A percentile compares a stretch with the other conserved stretches of the same genome.
phyloP scores from a whole-genome alignment of 2,888 invertebrate species.

The Gisinianus flammeolus region DNA sequence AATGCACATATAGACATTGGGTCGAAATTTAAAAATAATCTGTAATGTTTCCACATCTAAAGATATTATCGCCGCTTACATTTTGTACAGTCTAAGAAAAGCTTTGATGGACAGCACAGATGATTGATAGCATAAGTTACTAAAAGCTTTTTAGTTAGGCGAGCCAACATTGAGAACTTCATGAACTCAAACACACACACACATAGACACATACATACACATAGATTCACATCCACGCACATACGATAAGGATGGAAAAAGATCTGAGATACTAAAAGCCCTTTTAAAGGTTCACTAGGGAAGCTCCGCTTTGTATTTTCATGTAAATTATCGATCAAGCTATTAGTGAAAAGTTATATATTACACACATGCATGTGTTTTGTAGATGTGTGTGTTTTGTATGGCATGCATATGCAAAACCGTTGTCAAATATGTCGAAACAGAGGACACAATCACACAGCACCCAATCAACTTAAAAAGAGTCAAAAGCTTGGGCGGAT shows the following conservation, averaged over 20 bases:
- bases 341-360: constrained; percentile 6
- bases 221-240: neutral
- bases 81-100: neutral
- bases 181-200: neutral
- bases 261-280: neutral
- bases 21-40: neutral
- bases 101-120: constrained; percentile 14
- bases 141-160: constrained; percentile 17
- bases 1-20: too few species aligned
- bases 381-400: too few species aligned
- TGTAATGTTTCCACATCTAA: neutral
- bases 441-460: too few species aligned
- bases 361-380: too few species aligned
- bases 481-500: too few species aligned
- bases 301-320: neutral
- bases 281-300: constrained; percentile 4
- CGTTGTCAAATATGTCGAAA: too few species aligned
- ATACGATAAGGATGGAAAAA: neutral
- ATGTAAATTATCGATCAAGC: constrained; percentile 19
- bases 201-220: neutral
- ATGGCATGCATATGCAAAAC: too few species aligned
- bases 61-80: neutral
- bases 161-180: neutral
- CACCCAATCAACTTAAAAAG: too few species aligned
- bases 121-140: constrained; percentile 20